A percentile compares a stretch with the other conserved stretches of the same genome.
Evolutionary conservation across 2,797 vertebrate species (phyloP).

Genomic region (Danio aesculapii): DNA sequence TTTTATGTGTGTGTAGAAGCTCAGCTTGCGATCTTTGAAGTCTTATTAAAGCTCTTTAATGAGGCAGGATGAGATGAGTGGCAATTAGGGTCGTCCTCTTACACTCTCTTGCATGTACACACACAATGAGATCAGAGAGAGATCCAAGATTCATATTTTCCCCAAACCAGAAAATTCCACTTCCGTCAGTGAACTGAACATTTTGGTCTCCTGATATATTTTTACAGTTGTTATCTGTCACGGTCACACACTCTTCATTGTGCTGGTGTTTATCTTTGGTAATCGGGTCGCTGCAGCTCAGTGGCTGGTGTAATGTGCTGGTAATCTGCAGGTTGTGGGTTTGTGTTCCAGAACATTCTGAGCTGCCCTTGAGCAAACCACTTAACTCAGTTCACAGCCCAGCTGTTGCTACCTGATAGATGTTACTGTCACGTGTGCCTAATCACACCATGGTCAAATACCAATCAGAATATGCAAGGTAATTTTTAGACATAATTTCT

Average conservation of each 20-base stretch:
- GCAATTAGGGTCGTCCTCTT: slow-evolving; percentile 64
- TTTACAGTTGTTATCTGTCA: slow-evolving; percentile 48
- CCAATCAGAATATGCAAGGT: slow-evolving; percentile 13
- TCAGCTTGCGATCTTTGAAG: slow-evolving; percentile 68
- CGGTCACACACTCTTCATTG: slow-evolving; percentile 28
- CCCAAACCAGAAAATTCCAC: slow-evolving; percentile 23
- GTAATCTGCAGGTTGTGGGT: slow-evolving; percentile 46
- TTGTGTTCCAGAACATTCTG: slow-evolving; percentile 47
- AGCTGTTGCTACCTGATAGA: slow-evolving; percentile 41
- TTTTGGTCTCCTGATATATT: slow-evolving; percentile 42
- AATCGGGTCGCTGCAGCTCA: slow-evolving; percentile 25
- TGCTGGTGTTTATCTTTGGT: slow-evolving; percentile 33
- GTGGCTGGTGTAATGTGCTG: slow-evolving; percentile 41
- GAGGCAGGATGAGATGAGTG: slow-evolving; percentile 68
- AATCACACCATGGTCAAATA: slow-evolving; percentile 29
- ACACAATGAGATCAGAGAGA: slow-evolving; percentile 25
- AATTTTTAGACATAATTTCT: slow-evolving; percentile 3
- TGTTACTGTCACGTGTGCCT: slow-evolving; percentile 26
- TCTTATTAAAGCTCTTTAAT: slow-evolving; percentile 72
- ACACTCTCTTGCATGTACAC: slow-evolving; percentile 22
- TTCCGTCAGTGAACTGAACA: background rate
- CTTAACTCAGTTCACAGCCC: slow-evolving; percentile 40
- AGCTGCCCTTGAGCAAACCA: slow-evolving; percentile 35
- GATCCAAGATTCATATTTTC: slow-evolving; percentile 17
- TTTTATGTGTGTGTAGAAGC: slow-evolving; percentile 10